Conservation (phyloP, 2,113 vertebrate genomes). For the Microtus ochrogaster region DNA sequence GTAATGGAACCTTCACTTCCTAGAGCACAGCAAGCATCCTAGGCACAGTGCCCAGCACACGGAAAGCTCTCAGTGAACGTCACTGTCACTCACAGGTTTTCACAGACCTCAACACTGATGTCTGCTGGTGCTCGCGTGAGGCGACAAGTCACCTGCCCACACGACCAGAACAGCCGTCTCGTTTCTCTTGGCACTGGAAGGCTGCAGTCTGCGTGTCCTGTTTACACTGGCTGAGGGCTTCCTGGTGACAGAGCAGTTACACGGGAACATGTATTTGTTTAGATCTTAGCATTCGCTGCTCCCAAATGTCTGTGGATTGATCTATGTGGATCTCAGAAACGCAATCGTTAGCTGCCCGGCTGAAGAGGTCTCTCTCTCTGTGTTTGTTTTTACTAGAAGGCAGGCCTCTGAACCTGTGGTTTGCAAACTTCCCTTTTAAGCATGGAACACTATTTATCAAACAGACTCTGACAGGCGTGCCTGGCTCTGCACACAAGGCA, state of each 20-base stretch:
- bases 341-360: slow-evolving; percentile 64
- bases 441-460: slow-evolving; percentile 63
- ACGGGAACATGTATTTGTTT: slow-evolving; percentile 69
- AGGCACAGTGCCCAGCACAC: background rate
- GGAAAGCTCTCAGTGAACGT: background rate
- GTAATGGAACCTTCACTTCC: background rate
- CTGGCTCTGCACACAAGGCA: background rate
- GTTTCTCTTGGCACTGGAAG: background rate
- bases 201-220: background rate
- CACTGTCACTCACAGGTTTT: background rate
- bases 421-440: slow-evolving; percentile 69
- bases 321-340: slow-evolving; percentile 68
- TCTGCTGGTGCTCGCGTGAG: background rate
- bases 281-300: slow-evolving; percentile 58
- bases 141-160: background rate
- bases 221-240: slow-evolving; percentile 43
- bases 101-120: background rate
- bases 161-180: background rate
- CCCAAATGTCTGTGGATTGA: slow-evolving; percentile 74
- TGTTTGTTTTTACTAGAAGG: slow-evolving; percentile 81
- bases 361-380: slow-evolving; percentile 66
- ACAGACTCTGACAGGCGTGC: slow-evolving; percentile 39
- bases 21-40: background rate
- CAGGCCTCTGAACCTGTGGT: slow-evolving; percentile 77
- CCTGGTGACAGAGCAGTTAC: slow-evolving; percentile 58